A percentile compares a stretch with the other conserved stretches of the same genome.
Evolutionary conservation across 1,140 invertebrate genomes (phyloP).

Genomic region (Dreissena rostriformis): DNA sequence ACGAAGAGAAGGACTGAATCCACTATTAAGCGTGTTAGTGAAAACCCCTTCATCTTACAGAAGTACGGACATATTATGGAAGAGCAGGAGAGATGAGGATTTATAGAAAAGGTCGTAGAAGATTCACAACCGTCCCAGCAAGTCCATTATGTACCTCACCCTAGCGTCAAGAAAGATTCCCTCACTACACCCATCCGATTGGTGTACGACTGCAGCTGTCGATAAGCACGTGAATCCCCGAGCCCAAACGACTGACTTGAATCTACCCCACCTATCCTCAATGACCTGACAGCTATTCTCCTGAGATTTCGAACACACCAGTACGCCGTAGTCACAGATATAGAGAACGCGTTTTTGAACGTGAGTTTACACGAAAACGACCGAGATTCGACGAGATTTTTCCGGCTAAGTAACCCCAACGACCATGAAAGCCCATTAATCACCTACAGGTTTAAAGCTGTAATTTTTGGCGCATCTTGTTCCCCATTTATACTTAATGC

Average conservation of each 20-base stretch:
- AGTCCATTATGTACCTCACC: slow-evolving; percentile 25
- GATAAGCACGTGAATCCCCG: no score
- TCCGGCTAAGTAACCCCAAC: neutral
- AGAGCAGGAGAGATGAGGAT: slow-evolving; percentile 12
- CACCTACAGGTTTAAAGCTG: slow-evolving; percentile 1
- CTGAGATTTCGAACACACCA: neutral
- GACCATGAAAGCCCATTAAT: slow-evolving; percentile 14
- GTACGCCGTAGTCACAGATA: slow-evolving; percentile 11
- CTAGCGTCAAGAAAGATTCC: neutral
- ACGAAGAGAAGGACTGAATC: neutral
- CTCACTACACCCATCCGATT: no score
- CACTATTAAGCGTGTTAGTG: neutral
- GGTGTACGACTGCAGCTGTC: no score
- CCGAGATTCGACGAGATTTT: slow-evolving; percentile 5
- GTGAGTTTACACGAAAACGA: neutral
- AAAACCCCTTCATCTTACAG: neutral
- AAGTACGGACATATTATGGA: slow-evolving; percentile 11
- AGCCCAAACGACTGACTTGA: no score
- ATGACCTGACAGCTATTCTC: neutral
- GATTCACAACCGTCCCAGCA: neutral
- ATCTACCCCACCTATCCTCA: no score
- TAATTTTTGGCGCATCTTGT: slow-evolving; percentile 1
- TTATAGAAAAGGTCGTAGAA: no score
- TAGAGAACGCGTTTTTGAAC: neutral
- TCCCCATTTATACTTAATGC: slow-evolving; percentile 3